These are phyloP conservation scores for Nebria salina DNA, from an alignment of 2,888 invertebrate species.

Conservation along the genomic window DNA sequence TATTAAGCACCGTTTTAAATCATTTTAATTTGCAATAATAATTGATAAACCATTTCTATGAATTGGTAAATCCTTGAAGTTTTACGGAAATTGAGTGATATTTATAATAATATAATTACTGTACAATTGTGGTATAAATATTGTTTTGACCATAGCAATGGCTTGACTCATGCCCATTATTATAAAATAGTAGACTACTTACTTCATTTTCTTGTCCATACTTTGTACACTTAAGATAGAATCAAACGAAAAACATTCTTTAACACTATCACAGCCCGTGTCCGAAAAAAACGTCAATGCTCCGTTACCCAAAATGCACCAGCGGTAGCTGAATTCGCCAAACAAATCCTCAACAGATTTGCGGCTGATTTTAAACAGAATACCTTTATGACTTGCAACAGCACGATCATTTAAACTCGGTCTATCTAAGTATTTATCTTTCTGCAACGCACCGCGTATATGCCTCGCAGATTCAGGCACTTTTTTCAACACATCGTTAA, in stretches of 20 bases:
- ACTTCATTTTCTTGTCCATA: conserved; percentile 66
- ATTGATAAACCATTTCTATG: too few relatives aligned
- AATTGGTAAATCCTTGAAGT: too few relatives aligned
- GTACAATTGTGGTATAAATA: too few relatives aligned
- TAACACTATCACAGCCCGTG: conserved; percentile 73
- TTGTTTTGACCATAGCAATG: too few relatives aligned
- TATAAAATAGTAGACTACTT: conserved; percentile 44
- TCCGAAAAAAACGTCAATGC: conserved; percentile 79
- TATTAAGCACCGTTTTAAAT: too few relatives aligned
- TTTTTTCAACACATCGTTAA: conserved; percentile 64
- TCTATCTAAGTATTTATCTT: conserved; percentile 62
- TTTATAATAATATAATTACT: too few relatives aligned
- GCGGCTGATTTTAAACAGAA: conserved; percentile 68
- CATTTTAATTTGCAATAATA: too few relatives aligned
- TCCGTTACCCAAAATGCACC: conserved; percentile 76
- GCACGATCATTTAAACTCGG: conserved; percentile 65
- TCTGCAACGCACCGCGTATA: conserved; percentile 55
- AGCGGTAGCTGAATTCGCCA: conserved; percentile 79
- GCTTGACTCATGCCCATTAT: too few relatives aligned
- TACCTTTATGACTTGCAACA: conserved; percentile 69
- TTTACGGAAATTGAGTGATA: too few relatives aligned
- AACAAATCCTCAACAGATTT: conserved; percentile 77
- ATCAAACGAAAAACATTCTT: conserved; percentile 76
- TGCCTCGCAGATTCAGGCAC: conserved; percentile 64
- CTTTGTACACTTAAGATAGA: conserved; percentile 73